These are phyloP conservation scores for Cryptoblepharus egeriae DNA, from an alignment of 2,797 vertebrate genomes.

Conservation along the genomic window DNA sequence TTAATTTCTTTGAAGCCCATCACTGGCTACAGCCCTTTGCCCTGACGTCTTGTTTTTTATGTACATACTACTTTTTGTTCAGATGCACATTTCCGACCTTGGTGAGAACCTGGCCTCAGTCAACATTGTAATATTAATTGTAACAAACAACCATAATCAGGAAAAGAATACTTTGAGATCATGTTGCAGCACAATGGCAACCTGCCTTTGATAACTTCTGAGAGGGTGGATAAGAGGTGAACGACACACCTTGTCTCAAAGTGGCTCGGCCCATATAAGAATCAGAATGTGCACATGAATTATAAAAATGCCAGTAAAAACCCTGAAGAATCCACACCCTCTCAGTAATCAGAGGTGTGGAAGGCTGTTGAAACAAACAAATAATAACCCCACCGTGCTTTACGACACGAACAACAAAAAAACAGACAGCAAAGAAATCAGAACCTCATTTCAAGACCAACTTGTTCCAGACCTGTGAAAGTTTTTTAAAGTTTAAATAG, in stretches of 20 bases:
- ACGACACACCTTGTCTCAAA: background rate
- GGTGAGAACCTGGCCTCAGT: background rate
- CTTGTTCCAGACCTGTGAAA: too few relatives aligned
- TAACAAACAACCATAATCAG: background rate
- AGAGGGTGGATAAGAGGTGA: background rate
- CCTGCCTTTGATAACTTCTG: background rate
- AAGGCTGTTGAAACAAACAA: background rate
- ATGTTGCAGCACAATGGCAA: background rate
- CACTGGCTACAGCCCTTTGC: too few relatives aligned
- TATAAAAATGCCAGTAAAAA: background rate
- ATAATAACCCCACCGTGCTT: background rate
- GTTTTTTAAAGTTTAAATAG: background rate
- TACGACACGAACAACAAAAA: too few relatives aligned
- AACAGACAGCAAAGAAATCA: background rate
- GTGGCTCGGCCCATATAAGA: background rate
- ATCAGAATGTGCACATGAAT: background rate
- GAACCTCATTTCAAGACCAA: background rate
- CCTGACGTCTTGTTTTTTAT: too few relatives aligned
- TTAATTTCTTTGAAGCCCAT: too few relatives aligned
- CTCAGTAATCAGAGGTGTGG: background rate
- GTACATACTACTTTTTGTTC: too few relatives aligned
- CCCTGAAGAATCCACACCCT: background rate
- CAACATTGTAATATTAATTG: background rate
- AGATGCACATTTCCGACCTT: too few relatives aligned
- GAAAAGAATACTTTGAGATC: background rate